phyloP scores from a whole-genome alignment of 2,888 invertebrate species.

The Tholera decimalis region DNA sequence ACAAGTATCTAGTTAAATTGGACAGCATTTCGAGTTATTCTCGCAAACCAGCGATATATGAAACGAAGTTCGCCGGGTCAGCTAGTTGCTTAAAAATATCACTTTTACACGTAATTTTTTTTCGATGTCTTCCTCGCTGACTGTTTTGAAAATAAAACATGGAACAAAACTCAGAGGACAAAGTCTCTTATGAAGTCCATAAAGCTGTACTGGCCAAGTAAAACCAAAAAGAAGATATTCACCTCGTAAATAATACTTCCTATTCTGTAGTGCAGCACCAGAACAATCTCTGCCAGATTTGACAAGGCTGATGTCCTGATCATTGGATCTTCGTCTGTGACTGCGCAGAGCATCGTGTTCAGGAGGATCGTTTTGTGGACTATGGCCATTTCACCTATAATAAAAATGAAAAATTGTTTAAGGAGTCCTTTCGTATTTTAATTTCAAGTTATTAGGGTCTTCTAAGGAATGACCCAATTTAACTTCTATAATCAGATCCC shows the following conservation, averaged over 20 bases:
- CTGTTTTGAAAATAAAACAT: too few species aligned
- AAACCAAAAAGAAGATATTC: slow-evolving; percentile 18
- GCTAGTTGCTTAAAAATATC: too few species aligned
- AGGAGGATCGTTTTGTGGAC: slow-evolving; percentile 93
- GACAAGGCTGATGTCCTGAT: slow-evolving; percentile 96
- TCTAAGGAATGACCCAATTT: background rate
- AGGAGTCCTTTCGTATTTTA: background rate
- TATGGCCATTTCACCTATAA: slow-evolving; percentile 93
- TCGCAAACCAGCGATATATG: too few species aligned
- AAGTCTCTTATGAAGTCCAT: too few species aligned
- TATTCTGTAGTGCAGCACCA: slow-evolving; percentile 94
- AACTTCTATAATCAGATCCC: background rate
- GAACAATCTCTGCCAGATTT: slow-evolving; percentile 95
- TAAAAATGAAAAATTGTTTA: background rate
- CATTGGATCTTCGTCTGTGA: slow-evolving; percentile 93
- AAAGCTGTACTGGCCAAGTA: too few species aligned
- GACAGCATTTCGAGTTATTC: too few species aligned
- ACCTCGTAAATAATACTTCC: slow-evolving; percentile 95
- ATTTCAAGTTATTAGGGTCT: background rate
- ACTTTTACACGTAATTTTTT: too few species aligned
- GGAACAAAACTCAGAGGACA: too few species aligned
- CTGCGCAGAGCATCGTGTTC: slow-evolving; percentile 93
- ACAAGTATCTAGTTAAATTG: too few species aligned
- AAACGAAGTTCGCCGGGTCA: too few species aligned
- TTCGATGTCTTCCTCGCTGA: too few species aligned